Percentiles rank a stretch among this genome's conserved stretches.
Evolutionary conservation across 2,888 invertebrate species (phyloP).

Genomic region (Tanytarsus gracilentus): DNA sequence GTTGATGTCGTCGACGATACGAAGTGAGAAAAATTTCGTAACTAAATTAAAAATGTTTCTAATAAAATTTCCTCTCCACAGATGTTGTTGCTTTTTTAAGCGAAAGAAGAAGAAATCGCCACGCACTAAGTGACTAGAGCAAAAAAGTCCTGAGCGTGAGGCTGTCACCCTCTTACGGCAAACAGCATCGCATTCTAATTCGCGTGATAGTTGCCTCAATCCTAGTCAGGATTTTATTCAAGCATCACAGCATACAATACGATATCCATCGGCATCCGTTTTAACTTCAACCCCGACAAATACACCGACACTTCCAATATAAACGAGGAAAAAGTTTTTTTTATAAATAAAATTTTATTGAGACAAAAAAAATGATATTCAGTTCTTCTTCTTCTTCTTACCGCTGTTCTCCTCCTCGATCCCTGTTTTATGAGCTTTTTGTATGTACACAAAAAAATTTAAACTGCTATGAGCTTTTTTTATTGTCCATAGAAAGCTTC

Average conservation of each 20-base stretch:
- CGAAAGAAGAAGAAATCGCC: conserved; percentile 97
- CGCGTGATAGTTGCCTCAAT: conserved; percentile 49
- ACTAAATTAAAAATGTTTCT: conserved; percentile 32
- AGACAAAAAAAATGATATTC: too few relatives aligned
- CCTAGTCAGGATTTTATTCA: conserved; percentile 48
- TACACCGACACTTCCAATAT: conserved; percentile 47
- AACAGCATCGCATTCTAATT: conserved; percentile 55
- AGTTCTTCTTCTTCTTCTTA: too few relatives aligned
- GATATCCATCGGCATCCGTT: conserved; percentile 46
- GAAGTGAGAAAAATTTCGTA: conserved; percentile 68
- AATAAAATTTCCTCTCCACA: conserved; percentile 38
- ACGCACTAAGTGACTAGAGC: conserved; percentile 81
- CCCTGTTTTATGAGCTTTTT: too few relatives aligned
- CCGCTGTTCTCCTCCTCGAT: too few relatives aligned
- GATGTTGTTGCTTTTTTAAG: conserved; percentile 99
- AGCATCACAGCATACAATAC: conserved; percentile 45
- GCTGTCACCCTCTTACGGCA: conserved; percentile 53
- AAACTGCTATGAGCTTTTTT: too few relatives aligned
- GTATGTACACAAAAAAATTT: too few relatives aligned
- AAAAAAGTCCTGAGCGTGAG: conserved; percentile 53
- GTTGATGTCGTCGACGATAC: conserved; percentile 95
- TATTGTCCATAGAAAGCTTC: too few relatives aligned
- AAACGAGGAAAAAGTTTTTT: too few relatives aligned
- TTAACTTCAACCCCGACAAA: conserved; percentile 45
- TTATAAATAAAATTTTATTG: too few relatives aligned